A percentile compares a stretch with the other conserved stretches of the same genome.
Evolutionary conservation across 2,797 vertebrate species (phyloP).

Genomic region (Hyperoplus immaculatus): DNA sequence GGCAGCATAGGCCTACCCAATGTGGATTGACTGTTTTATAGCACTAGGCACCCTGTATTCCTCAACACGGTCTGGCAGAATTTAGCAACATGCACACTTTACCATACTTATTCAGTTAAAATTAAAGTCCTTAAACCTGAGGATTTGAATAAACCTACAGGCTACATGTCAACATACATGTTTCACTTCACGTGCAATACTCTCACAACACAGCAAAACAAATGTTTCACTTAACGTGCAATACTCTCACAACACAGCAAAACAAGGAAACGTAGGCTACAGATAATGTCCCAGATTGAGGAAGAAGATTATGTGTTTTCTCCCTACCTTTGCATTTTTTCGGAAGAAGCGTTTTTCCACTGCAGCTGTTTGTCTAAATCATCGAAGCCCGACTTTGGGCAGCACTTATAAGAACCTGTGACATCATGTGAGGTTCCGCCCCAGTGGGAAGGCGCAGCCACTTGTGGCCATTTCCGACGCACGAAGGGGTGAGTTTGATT

Average conservation of each 20-base stretch:
- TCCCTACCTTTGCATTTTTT: slow-evolving; percentile 74
- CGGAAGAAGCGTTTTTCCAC: accelerated
- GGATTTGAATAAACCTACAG: neutral
- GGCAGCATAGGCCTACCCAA: too few species aligned
- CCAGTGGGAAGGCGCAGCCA: neutral
- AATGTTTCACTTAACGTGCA: neutral
- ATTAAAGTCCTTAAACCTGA: neutral
- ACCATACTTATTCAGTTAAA: neutral
- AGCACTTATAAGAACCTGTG: slow-evolving; percentile 13
- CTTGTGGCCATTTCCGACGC: neutral
- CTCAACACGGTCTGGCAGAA: neutral
- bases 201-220: neutral
- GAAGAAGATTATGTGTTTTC: too few species aligned
- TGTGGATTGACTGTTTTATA: too few species aligned
- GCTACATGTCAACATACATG: too few species aligned
- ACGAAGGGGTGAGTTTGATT: slow-evolving; percentile 13
- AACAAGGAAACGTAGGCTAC: neutral
- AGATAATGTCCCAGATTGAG: neutral
- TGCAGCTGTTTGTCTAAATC: neutral
- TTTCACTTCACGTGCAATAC: neutral
- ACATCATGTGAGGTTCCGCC: slow-evolving; percentile 6
- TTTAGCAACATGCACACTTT: neutral
- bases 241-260: too few species aligned
- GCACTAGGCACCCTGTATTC: neutral
- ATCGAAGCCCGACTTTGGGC: accelerated